These are phyloP conservation scores for Xestia rhomboidea DNA, from an alignment of 2,888 invertebrate genomes.

Conservation along the genomic window DNA sequence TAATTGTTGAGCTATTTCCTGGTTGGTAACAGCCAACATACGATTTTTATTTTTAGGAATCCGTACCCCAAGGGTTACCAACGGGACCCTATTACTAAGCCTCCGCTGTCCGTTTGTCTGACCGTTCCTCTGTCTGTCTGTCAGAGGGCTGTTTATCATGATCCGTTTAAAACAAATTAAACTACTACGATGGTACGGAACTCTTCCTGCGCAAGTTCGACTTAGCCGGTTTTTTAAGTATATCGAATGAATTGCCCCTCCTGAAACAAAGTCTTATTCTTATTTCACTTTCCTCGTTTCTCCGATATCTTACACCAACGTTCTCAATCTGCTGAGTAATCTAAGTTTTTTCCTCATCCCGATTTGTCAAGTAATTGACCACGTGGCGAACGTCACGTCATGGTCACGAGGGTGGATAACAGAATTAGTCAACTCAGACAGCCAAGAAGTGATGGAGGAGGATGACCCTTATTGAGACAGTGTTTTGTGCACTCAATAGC, in stretches of 20 bases:
- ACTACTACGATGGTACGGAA: too few species aligned
- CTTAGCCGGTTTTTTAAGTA: too few species aligned
- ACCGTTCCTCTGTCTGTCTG: too few species aligned
- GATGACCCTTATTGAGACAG: too few species aligned
- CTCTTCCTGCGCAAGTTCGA: too few species aligned
- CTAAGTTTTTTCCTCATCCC: slow-evolving; percentile 31
- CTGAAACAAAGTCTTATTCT: not conserved
- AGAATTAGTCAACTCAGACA: slow-evolving; percentile 9
- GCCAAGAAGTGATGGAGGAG: not conserved
- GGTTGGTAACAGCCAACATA: not conserved
- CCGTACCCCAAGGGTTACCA: too few species aligned
- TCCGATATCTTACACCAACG: slow-evolving; percentile 24
- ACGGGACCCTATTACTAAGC: too few species aligned
- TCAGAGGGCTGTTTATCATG: too few species aligned
- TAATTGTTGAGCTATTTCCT: not conserved
- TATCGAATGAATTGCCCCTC: not conserved
- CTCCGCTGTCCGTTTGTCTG: too few species aligned
- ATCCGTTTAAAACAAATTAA: too few species aligned
- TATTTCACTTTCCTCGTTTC: slow-evolving; percentile 1
- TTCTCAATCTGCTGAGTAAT: slow-evolving; percentile 40
- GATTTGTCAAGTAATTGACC: slow-evolving; percentile 45
- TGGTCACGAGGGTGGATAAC: not conserved
- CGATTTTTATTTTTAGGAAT: not conserved
- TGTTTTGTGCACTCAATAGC: not conserved
- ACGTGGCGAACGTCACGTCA: slow-evolving; percentile 18